These are phyloP conservation scores for Rafetus swinhoei DNA, from an alignment of 2,113 vertebrate species.

Conservation along the genomic window DNA sequence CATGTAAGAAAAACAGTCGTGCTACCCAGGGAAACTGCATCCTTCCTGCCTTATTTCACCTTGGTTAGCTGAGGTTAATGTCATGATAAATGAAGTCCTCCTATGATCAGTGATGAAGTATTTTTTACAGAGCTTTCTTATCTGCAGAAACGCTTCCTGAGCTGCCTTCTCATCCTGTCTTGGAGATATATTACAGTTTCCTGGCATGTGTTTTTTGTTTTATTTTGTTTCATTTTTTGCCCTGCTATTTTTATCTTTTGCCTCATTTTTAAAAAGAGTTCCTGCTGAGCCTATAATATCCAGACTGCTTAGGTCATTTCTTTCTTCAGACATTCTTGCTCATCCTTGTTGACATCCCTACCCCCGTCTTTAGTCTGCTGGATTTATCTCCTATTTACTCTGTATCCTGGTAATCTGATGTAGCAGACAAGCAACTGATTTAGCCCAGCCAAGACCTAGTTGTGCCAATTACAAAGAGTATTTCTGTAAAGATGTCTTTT, in stretches of 20 bases:
- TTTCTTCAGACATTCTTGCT: background rate
- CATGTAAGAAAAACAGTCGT: background rate
- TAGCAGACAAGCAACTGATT: background rate
- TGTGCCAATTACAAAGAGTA: background rate
- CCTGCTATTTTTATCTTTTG: slow-evolving; percentile 44
- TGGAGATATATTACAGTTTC: slow-evolving; percentile 13
- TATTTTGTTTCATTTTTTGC: background rate
- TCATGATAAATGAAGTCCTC: background rate
- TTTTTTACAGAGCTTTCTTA: slow-evolving; percentile 14
- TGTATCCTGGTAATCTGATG: background rate
- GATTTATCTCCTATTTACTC: slow-evolving; percentile 2
- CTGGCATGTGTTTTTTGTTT: slow-evolving; percentile 9
- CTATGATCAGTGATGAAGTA: background rate
- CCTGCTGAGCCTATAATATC: slow-evolving; percentile 4
- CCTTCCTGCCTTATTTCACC: background rate
- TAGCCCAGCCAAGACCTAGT: slow-evolving; percentile 14
- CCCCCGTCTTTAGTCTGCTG: background rate
- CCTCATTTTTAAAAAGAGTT: background rate
- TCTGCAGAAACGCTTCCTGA: slow-evolving; percentile 44
- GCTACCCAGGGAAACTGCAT: background rate
- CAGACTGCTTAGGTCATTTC: fast-evolving
- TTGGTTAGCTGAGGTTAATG: background rate
- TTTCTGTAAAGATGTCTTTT: background rate
- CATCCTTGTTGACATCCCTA: background rate
- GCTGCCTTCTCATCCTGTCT: slow-evolving; percentile 3